Conservation (phyloP, 2,888 invertebrate genomes). For the Campaea margaritaria region DNA sequence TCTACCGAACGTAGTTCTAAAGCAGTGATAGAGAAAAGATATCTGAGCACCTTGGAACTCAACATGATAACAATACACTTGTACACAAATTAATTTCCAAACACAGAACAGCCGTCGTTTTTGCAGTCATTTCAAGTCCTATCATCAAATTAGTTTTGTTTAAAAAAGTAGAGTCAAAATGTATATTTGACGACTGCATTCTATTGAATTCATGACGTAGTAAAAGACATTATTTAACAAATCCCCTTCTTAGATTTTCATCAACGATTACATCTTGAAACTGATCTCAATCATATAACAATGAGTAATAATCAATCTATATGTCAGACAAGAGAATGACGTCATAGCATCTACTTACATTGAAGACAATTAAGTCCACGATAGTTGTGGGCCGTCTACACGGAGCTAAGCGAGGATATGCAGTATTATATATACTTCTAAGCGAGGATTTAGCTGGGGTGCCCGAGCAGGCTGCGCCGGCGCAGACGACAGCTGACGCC, state of each 20-base stretch:
- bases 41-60: too few relatives aligned
- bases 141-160: too few relatives aligned
- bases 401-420: constrained; percentile 68
- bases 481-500: constrained; percentile 76
- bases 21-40: too few relatives aligned
- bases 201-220: too few relatives aligned
- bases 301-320: constrained; percentile 4
- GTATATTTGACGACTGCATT: neutral
- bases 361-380: constrained; percentile 47
- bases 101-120: too few relatives aligned
- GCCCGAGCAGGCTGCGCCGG: constrained; percentile 65
- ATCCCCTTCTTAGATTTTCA: neutral
- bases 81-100: too few relatives aligned
- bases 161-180: too few relatives aligned
- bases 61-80: too few relatives aligned
- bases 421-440: constrained; percentile 54
- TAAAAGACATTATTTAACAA: neutral
- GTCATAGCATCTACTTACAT: constrained; percentile 5
- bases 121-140: too few relatives aligned
- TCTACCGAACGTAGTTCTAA: too few relatives aligned
- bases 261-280: neutral
- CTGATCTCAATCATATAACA: neutral
- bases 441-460: too few relatives aligned
- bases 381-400: constrained; percentile 44
- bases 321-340: constrained; percentile 8